Conservation (phyloP, 1,140 invertebrate species). For the Nylanderia fulva region DNA sequence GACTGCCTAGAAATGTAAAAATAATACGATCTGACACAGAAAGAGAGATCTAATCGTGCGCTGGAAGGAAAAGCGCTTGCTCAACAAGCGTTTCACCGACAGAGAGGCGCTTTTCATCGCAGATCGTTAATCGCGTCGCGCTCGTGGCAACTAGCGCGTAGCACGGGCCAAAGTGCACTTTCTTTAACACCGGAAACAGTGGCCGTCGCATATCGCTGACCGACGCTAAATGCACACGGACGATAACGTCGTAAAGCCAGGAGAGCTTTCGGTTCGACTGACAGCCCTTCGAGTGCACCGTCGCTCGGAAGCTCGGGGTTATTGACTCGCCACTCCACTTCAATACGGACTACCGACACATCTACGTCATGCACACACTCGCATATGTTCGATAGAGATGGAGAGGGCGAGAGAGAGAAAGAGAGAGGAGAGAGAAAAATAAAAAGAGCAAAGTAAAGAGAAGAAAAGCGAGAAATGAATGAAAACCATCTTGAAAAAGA, state of each 20-base stretch:
- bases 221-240: slow-evolving; percentile 80
- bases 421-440: neutral
- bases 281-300: slow-evolving; percentile 82
- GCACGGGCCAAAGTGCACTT: slow-evolving; percentile 61
- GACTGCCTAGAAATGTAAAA: neutral
- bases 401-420: slow-evolving; percentile 2
- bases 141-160: slow-evolving; percentile 38
- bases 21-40: neutral
- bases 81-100: slow-evolving; percentile 56
- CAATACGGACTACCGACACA: slow-evolving; percentile 74
- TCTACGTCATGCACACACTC: slow-evolving; percentile 52
- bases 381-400: slow-evolving; percentile 47
- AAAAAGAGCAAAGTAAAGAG: neutral
- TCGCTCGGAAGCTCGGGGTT: slow-evolving; percentile 82
- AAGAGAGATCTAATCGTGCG: neutral
- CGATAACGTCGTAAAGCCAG: slow-evolving; percentile 82
- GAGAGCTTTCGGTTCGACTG: slow-evolving; percentile 84
- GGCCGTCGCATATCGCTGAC: slow-evolving; percentile 68
- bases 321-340: slow-evolving; percentile 85
- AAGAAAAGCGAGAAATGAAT: slow-evolving; percentile 21
- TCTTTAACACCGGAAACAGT: slow-evolving; percentile 63
- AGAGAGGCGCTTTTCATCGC: slow-evolving; percentile 56
- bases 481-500: slow-evolving; percentile 22
- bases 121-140: slow-evolving; percentile 59
- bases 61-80: slow-evolving; percentile 48